Evolutionary conservation across 1,140 invertebrate genomes (phyloP), one percentile per base, ranked within the genome.

Genomic region (Anoplolepis gracilipes): DNA sequence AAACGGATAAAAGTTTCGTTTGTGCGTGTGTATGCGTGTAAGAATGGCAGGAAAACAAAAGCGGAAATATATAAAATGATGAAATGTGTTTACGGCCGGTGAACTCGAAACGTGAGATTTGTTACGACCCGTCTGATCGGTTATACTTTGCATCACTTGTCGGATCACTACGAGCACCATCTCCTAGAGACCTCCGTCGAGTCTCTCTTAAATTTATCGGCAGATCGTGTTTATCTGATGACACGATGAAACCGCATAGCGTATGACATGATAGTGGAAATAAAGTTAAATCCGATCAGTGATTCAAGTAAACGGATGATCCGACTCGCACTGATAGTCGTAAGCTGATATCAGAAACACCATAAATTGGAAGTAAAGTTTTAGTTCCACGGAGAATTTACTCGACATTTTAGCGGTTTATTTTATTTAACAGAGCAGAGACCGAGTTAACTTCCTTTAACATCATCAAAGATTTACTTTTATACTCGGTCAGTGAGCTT

Each of bases 291-390:
- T 30, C 25, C 39, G 46, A 59, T 8, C 65, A 82, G 78, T 46
- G 67, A 59, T 72, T 11, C 53, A 59, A 22, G 78, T 73, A 72
- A 73, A 82, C 65, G 78, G 36, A 46, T 33, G 55, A n/a, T 59
- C 67, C 39, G 78, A 55, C 42, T 19, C 2, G 6, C 19, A 0
- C 19, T 42, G 16, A 57, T 57, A 57, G 1, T 67, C 30, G 36
- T 42, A 72, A 33, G 22, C 8, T 30, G 8, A 33, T 5, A 25
- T n/a, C 19, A 8, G 55, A 42, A 72, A 42, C 36, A 22, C 36
- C 22, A 4, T 22, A 36, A 69, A 53, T 22, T 49, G 16, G 42
- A 30, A 46, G 30, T 42, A 16, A 22, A 82, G 0, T 36, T 59
- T 73, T 22, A 1, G 7, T 42, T 5, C 25, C 30, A 3, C 46